A percentile compares a stretch with the other conserved stretches of the same genome.
phyloP scores from a whole-genome alignment of 2,797 vertebrate genomes.

The Cichlasoma orientale region DNA sequence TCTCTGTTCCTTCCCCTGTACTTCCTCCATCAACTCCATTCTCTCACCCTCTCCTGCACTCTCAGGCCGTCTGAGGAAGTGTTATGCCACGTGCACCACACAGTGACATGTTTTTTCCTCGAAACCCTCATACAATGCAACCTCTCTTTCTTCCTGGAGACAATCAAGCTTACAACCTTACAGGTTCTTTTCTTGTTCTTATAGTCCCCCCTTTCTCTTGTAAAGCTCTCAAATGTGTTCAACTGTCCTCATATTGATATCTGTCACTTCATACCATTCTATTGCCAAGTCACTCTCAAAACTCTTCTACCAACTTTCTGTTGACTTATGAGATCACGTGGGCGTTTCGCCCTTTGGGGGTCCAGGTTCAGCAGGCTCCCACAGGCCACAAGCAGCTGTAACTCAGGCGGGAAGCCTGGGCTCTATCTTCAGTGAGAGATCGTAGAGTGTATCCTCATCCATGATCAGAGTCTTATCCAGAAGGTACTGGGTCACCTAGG shows the following conservation, averaged over 20 bases:
- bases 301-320: constrained; percentile 34
- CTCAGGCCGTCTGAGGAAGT: constrained; percentile 43
- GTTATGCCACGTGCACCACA: constrained; percentile 22
- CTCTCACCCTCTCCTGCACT: constrained; percentile 32
- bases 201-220: neutral
- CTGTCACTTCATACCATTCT: constrained; percentile 27
- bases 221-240: constrained; percentile 16
- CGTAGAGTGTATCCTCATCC: constrained; percentile 95
- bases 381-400: constrained; percentile 55
- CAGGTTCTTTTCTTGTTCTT: constrained; percentile 2
- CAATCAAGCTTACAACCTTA: constrained; percentile 16
- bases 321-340: constrained; percentile 54
- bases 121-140: constrained; percentile 34
- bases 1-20: constrained; percentile 65
- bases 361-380: constrained; percentile 44
- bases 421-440: constrained; percentile 94
- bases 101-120: constrained; percentile 33
- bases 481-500: constrained; percentile 94
- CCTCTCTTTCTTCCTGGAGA: constrained; percentile 12
- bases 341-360: constrained; percentile 49
- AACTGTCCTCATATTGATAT: neutral
- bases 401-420: constrained; percentile 94
- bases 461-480: constrained; percentile 94
- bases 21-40: constrained; percentile 13
- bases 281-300: constrained; percentile 23